phyloP scores from a whole-genome alignment of 1,140 invertebrate species.

The Solenopsis fugax region DNA sequence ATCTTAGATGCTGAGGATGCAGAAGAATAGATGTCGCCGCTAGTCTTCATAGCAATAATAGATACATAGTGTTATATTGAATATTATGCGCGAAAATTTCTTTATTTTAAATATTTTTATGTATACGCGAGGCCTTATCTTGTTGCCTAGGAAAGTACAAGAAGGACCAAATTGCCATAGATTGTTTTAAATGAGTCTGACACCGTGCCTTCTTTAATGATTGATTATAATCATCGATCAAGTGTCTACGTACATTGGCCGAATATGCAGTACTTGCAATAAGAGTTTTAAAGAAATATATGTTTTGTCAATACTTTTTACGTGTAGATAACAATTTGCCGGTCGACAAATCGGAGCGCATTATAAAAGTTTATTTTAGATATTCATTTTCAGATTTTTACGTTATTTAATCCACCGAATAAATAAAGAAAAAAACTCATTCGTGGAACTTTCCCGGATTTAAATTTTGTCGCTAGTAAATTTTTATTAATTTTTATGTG shows the following conservation, averaged over 20 bases:
- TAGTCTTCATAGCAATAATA: conserved; percentile 65
- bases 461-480: conserved; percentile 21
- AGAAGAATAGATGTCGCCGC: conserved; percentile 68
- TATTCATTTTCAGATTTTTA: conserved; percentile 8
- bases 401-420: background rate
- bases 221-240: conserved; percentile 7
- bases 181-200: conserved; percentile 34
- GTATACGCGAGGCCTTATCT: conserved; percentile 36
- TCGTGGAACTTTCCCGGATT: background rate
- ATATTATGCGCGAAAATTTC: conserved; percentile 31
- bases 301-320: conserved; percentile 23
- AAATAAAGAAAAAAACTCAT: background rate
- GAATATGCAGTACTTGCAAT: conserved; percentile 21
- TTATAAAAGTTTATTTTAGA: conserved; percentile 3
- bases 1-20: conserved; percentile 90
- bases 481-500: conserved; percentile 6
- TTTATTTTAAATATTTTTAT: conserved; percentile 35
- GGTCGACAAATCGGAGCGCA: background rate
- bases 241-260: background rate
- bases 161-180: conserved; percentile 11
- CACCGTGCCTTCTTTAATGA: conserved; percentile 44
- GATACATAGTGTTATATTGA: background rate
- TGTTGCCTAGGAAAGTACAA: conserved; percentile 24
- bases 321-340: background rate
- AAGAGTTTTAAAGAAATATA: conserved; percentile 24